phyloP scores from a whole-genome alignment of 2,113 vertebrate genomes.

The Fregata magnificens region DNA sequence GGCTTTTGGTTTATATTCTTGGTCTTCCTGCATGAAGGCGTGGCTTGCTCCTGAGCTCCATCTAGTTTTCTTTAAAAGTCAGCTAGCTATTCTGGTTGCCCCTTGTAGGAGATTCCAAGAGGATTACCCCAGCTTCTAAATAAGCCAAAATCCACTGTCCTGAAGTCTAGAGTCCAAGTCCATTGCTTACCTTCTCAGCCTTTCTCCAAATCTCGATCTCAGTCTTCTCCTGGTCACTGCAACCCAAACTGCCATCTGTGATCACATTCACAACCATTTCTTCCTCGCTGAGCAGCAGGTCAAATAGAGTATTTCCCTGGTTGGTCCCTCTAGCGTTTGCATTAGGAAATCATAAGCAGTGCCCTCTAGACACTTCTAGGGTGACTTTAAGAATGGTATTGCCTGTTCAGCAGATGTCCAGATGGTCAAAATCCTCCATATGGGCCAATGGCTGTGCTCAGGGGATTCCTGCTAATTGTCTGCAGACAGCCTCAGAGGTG shows the following conservation, averaged over 20 bases:
- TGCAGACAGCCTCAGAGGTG: background rate
- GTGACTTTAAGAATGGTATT: background rate
- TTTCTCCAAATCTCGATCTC: background rate
- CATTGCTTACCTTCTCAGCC: background rate
- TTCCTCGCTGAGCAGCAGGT: fast-evolving
- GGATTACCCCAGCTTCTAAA: background rate
- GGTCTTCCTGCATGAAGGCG: background rate
- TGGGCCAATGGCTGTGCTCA: background rate
- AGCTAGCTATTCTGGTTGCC: background rate
- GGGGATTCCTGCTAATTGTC: background rate
- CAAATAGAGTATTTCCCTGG: background rate
- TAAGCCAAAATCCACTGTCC: background rate
- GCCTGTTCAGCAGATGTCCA: background rate
- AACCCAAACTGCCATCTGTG: background rate
- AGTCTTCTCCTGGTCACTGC: background rate
- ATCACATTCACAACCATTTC: background rate
- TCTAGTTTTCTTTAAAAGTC: background rate
- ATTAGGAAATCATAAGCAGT: background rate
- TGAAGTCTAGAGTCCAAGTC: background rate
- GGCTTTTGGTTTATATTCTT: background rate
- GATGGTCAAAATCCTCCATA: background rate
- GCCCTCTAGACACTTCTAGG: background rate
- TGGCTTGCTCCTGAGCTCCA: background rate
- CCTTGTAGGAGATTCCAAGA: background rate
- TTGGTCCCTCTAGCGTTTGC: background rate